Evolutionary conservation across 2,888 invertebrate species (phyloP).

Genomic region (Prosopocoilus inquinatus): DNA sequence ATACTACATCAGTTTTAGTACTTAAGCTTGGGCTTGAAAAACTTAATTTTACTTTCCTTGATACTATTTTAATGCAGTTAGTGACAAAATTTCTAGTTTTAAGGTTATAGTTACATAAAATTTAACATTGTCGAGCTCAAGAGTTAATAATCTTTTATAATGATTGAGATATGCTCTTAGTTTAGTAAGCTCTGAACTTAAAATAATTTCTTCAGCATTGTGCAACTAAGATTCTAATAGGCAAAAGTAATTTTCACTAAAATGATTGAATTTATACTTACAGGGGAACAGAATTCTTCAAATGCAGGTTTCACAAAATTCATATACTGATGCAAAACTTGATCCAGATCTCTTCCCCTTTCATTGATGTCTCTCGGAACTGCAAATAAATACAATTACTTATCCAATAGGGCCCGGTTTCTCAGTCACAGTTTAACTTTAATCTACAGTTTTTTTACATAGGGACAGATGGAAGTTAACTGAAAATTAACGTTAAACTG

Average conservation of each 20-base stretch:
- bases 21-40: too few species aligned
- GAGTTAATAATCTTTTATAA: not conserved
- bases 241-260: not conserved
- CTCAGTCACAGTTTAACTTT: too few species aligned
- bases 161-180: not conserved
- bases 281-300: constrained; percentile 97
- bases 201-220: too few species aligned
- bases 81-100: too few species aligned
- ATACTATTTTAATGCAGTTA: too few species aligned
- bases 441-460: too few species aligned
- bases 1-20: too few species aligned
- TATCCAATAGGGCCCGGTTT: too few species aligned
- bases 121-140: too few species aligned
- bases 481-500: too few species aligned
- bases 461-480: too few species aligned
- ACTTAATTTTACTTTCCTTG: too few species aligned
- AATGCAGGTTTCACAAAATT: constrained; percentile 99
- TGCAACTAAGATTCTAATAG: not conserved
- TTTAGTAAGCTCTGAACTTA: not conserved
- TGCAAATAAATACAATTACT: constrained; percentile 47
- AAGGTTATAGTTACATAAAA: not conserved
- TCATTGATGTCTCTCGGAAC: constrained; percentile 96
- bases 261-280: constrained; percentile 53
- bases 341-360: constrained; percentile 89
- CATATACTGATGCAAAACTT: constrained; percentile 95